Percentiles rank a stretch among this genome's conserved stretches.
These are phyloP conservation scores for Mus caroli DNA, from an alignment of 2,797 vertebrate genomes.

Conservation along the genomic window DNA sequence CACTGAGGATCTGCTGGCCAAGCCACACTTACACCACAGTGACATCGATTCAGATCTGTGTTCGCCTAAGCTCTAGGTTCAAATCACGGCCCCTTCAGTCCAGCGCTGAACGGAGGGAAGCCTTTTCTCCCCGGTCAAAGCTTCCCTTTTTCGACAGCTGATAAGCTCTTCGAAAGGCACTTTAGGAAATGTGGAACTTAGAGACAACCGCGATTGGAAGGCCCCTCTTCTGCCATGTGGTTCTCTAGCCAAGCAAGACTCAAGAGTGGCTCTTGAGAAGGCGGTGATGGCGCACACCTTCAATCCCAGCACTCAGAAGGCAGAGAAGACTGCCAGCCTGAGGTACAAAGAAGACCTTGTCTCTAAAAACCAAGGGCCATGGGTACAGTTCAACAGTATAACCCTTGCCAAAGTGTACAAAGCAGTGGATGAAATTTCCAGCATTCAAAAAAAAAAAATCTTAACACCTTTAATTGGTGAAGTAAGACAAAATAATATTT, in stretches of 20 bases:
- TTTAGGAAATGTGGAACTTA: fast-evolving
- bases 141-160: background rate
- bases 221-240: background rate
- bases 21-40: background rate
- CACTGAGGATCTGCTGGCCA: background rate
- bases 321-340: background rate
- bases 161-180: fast-evolving
- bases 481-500: background rate
- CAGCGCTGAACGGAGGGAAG: fast-evolving
- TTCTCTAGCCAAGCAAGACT: background rate
- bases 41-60: background rate
- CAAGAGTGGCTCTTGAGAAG: background rate
- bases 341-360: background rate
- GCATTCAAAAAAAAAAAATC: background rate
- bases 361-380: background rate
- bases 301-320: background rate
- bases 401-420: background rate
- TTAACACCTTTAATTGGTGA: fast-evolving
- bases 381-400: background rate
- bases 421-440: background rate
- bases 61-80: background rate
- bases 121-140: background rate
- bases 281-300: background rate
- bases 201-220: fast-evolving
- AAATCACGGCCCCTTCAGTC: fast-evolving